Evolutionary conservation across 2,797 vertebrate genomes (phyloP).

Genomic region (Alauda arvensis): DNA sequence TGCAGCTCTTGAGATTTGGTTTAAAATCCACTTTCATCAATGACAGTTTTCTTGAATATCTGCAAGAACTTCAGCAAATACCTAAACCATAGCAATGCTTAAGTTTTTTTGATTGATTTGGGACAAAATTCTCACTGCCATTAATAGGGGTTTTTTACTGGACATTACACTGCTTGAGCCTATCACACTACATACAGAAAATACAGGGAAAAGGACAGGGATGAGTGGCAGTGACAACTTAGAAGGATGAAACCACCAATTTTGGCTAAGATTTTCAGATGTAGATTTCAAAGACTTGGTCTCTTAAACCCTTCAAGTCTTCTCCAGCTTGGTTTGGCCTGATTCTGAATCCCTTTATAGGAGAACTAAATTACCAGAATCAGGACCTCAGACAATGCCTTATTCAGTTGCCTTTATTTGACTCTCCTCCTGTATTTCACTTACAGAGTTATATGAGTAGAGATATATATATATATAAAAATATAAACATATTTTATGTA

Average conservation of each 20-base stretch:
- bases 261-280: background rate
- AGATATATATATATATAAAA: background rate
- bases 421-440: background rate
- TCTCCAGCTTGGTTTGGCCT: background rate
- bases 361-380: constrained; percentile 6
- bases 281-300: constrained; percentile 15
- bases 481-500: background rate
- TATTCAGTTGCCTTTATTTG: background rate
- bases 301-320: constrained; percentile 13
- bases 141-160: background rate
- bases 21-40: background rate
- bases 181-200: background rate
- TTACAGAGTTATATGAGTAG: background rate
- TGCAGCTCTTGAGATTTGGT: background rate
- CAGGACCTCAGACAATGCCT: background rate
- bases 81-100: background rate
- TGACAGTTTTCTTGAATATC: background rate
- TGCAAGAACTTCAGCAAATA: background rate
- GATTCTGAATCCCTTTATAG: background rate
- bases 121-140: background rate
- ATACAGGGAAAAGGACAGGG: background rate
- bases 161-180: background rate
- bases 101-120: background rate
- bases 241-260: background rate
- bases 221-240: background rate